Percentiles rank a stretch among this genome's conserved stretches.
Evolutionary conservation across 53 echinoderm and acorn worm genomes (phyloP).

Genomic region (Echinometra lucunter): DNA sequence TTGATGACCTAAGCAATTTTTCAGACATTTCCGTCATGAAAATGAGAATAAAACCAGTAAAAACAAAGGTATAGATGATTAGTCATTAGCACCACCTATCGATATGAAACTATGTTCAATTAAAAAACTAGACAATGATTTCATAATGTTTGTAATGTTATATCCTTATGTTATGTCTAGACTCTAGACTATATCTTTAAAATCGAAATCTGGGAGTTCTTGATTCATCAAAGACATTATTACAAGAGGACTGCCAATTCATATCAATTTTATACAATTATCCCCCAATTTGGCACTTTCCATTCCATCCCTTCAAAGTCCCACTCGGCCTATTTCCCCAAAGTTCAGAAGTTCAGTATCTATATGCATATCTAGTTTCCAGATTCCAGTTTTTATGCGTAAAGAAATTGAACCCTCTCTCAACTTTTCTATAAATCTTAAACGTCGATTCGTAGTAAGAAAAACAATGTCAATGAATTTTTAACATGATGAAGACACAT

Average conservation of each 20-base stretch:
- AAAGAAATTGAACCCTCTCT: too few relatives aligned
- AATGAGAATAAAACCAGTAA: background rate
- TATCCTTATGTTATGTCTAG: background rate
- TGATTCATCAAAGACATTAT: background rate
- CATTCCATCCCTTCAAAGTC: background rate
- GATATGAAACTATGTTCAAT: background rate
- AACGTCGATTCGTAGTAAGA: too few relatives aligned
- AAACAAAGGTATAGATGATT: background rate
- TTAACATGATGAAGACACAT: too few relatives aligned
- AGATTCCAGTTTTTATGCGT: too few relatives aligned
- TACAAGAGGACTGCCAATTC: background rate
- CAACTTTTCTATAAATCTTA: too few relatives aligned
- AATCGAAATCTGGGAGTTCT: background rate
- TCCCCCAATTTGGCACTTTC: background rate
- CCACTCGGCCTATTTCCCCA: background rate
- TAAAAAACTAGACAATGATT: background rate
- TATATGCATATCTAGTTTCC: too few relatives aligned
- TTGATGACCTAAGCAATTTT: conserved; percentile 20
- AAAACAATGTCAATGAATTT: too few relatives aligned
- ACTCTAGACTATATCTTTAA: background rate
- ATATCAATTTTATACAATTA: background rate
- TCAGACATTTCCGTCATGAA: background rate
- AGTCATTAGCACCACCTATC: background rate
- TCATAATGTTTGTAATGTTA: background rate
- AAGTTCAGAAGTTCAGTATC: background rate